Base-by-base conservation (phyloP, 2,888 invertebrate species). In the Chrysomela aeneicollis region DNA sequence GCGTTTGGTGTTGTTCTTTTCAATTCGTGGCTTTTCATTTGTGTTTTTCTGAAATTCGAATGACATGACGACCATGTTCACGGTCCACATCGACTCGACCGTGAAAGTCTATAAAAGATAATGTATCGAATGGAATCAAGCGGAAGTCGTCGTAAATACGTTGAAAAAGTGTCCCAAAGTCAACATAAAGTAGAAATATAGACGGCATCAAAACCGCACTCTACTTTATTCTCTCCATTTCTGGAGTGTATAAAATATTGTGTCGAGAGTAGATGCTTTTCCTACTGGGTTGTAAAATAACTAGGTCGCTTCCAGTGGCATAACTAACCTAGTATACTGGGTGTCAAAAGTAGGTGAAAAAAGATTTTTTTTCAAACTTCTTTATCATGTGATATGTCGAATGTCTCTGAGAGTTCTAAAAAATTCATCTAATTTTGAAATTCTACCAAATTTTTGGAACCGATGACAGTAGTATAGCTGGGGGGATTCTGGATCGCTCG, bases 101-200 rank as follows among this genome's bases (percentile, higher is more conserved):
- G 3, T 26, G 26, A 10, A n/a, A 10, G 50, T 9, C 37, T 50
- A 42, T 58, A 62, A 66, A 66, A 63, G 60, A 61, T 66, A 66
- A 61, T 63, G 49, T 47, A 61, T 30, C 42, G 57, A 58, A 54
- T n/a, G 54, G 52, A 49, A 61, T 63, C 61, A 59, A 54, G 53
- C 26, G 30, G 47, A 47, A 46, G 47, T 42, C 15, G 10, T 21
- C 46, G 47, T 57, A 57, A 57, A 57, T 57, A 42, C 37, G 57
- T 57, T 47, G 57, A 46, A 46, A 46, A 57, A 26, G 17, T 47
- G 57, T 57, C 57, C 26, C 35, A 26, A 22, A 26, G 42, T 26
- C 57, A 55, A 69, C 60, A 69, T 69, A 69, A 67, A 69, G 51
- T 63, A 61, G 63, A 67, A 69, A 69, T 69, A 65, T 67, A 69